Evolutionary conservation across 2,888 invertebrate genomes (phyloP), one percentile per base, ranked within the genome.

Genomic region (Leptura quadrifasciata): DNA sequence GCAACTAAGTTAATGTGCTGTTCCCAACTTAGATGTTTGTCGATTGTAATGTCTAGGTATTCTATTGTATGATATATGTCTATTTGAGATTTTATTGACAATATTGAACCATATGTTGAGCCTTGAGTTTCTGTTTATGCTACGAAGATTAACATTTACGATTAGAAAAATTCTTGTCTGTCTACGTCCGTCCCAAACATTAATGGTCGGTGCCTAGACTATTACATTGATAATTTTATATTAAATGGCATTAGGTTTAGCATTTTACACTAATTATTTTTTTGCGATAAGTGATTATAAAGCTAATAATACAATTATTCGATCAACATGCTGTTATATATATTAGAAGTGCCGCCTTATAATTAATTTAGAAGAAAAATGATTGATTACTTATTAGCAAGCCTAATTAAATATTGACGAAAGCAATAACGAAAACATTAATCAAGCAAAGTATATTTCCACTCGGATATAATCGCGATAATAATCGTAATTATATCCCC

Each of bases 391-490:
- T 68, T 58, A 67, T 63, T 73, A 72, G 72, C 60, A 69, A 64
- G 74, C 72, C 72, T 76, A 74, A 78, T 78, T 78, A 78, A 78
- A 78, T 76, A 78, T 74, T 72, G 76, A 72, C 76, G 76, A 20
- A 69, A 70, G 72, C 68, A 74, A 75, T 78, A 75, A 78, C 72
- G 72, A 72, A 57, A 75, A 78, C 75, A 78, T 76, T 78, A 78
- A 78, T 78, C 78, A 78, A 72, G 64, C 72, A 57, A 76, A 65
- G 17, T 21, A 65, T 24, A 65, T 65, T 65, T 65, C 24, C 24
- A 24, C 47, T n/a, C 5, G 52, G 21, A 65, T 20, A 24, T 21
- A 65, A 65, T 65, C 52, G 65, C 21, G 52, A 47, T 65, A 65
- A 65, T 65, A 65, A 52, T 65, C 39, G 47, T 54, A 52, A 65